Conservation (phyloP, 2,888 invertebrate genomes). For the Tetrapedia diversipes region DNA sequence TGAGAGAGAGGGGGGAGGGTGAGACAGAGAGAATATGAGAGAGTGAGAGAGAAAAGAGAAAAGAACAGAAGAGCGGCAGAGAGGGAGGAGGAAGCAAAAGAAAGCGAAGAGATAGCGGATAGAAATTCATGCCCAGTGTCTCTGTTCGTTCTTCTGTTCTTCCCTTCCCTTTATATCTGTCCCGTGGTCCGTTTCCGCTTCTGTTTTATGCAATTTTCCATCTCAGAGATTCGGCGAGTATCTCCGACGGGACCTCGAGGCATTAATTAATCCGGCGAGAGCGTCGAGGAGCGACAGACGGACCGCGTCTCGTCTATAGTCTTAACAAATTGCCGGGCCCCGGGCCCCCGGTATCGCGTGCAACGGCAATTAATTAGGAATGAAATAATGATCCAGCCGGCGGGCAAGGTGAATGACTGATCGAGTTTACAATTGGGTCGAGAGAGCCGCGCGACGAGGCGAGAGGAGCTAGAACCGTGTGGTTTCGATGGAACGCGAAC, state of each 20-base stretch:
- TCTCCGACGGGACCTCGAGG: conserved; percentile 29
- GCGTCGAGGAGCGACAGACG: conserved; percentile 33
- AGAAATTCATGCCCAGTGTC: neutral
- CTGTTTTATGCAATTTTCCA: conserved; percentile 57
- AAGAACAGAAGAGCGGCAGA: no score
- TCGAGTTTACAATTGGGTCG: conserved; percentile 52
- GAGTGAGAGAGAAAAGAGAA: no score
- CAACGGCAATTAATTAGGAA: conserved; percentile 58
- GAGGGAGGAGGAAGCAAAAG: neutral
- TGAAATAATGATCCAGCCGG: conserved; percentile 52
- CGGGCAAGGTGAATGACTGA: conserved; percentile 48
- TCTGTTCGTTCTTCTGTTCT: neutral
- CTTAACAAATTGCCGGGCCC: conserved; percentile 42
- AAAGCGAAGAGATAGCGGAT: no score
- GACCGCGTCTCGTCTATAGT: conserved; percentile 10
- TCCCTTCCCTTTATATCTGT: conserved; percentile 15
- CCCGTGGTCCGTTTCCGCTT: conserved; percentile 34
- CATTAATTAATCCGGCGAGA: conserved; percentile 59
- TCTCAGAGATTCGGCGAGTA: conserved; percentile 44
- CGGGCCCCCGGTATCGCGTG: conserved; percentile 19
- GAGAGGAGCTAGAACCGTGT: conserved; percentile 15
- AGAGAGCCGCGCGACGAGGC: conserved; percentile 2
- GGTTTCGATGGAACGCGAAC: conserved; percentile 37
- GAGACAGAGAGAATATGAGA: no score
- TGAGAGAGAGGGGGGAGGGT: no score